Percentiles rank a stretch among this genome's conserved stretches.
Conservation (phyloP, 1,140 invertebrate genomes). For the Pinna nobilis region DNA sequence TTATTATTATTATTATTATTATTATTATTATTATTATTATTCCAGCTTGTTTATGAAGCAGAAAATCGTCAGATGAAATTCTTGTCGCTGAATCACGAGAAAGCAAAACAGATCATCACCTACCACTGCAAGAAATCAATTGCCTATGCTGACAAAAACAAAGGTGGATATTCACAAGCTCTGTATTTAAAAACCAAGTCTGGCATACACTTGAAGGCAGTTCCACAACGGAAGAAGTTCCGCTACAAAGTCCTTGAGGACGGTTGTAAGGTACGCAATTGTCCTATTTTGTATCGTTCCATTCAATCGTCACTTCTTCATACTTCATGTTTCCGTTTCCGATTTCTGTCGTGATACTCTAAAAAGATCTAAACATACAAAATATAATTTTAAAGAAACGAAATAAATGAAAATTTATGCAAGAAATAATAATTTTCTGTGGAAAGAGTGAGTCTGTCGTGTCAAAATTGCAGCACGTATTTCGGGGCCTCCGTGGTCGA, state of each 20-base stretch:
- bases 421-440: no score
- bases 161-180: neutral
- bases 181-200: neutral
- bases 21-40: neutral
- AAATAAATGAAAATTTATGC: no score
- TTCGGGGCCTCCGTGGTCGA: no score
- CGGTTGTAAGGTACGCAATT: conserved; percentile 1
- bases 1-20: no score
- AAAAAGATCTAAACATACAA: no score
- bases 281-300: neutral
- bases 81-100: neutral
- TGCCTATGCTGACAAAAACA: neutral
- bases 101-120: neutral
- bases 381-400: no score
- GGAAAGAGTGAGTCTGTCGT: no score
- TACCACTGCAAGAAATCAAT: conserved; percentile 12
- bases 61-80: conserved; percentile 9
- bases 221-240: conserved; percentile 7
- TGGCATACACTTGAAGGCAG: neutral
- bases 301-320: neutral
- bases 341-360: no score
- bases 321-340: no score
- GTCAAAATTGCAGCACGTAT: no score
- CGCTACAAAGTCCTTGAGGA: conserved; percentile 4
- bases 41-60: conserved; percentile 12